phyloP scores from a whole-genome alignment of 2,888 invertebrate genomes.

The Autographa gamma region DNA sequence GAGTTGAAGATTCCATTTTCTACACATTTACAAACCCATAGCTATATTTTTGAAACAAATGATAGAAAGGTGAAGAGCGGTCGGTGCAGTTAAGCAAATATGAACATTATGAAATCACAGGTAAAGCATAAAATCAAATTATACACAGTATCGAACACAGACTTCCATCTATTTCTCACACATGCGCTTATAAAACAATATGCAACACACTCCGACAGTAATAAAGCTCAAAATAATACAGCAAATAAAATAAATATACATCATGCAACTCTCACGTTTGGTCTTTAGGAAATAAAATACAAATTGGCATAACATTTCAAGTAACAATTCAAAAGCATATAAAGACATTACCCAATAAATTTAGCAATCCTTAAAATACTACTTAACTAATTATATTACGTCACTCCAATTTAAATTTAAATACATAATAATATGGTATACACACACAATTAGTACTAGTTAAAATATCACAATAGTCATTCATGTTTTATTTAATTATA shows the following conservation, averaged over 20 bases:
- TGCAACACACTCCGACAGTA: slow-evolving; percentile 74
- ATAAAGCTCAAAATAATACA: slow-evolving; percentile 76
- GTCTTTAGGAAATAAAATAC: slow-evolving; percentile 86
- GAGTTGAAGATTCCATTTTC: slow-evolving; percentile 17
- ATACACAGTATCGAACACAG: slow-evolving; percentile 63
- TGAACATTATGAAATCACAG: slow-evolving; percentile 88
- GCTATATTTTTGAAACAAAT: slow-evolving; percentile 56
- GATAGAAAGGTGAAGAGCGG: slow-evolving; percentile 69
- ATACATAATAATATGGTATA: slow-evolving; percentile 53
- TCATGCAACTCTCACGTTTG: slow-evolving; percentile 88
- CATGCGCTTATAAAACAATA: slow-evolving; percentile 83
- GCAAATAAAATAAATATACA: slow-evolving; percentile 78
- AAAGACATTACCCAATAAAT: slow-evolving; percentile 87
- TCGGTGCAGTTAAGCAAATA: slow-evolving; percentile 85
- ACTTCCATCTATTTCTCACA: slow-evolving; percentile 83
- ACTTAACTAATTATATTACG: slow-evolving; percentile 74
- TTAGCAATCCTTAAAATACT: slow-evolving; percentile 86
- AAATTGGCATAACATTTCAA: slow-evolving; percentile 65
- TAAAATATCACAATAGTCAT: slow-evolving; percentile 49
- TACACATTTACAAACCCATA: slow-evolving; percentile 40
- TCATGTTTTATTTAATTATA: slow-evolving; percentile 35
- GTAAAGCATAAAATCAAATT: slow-evolving; percentile 78
- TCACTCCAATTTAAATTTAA: slow-evolving; percentile 74
- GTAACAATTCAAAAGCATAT: slow-evolving; percentile 71
- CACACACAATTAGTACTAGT: slow-evolving; percentile 57